Evolutionary conservation across 2,113 vertebrate genomes (phyloP), one percentile per base, ranked within the genome.

Genomic region (Archilochus colubris): DNA sequence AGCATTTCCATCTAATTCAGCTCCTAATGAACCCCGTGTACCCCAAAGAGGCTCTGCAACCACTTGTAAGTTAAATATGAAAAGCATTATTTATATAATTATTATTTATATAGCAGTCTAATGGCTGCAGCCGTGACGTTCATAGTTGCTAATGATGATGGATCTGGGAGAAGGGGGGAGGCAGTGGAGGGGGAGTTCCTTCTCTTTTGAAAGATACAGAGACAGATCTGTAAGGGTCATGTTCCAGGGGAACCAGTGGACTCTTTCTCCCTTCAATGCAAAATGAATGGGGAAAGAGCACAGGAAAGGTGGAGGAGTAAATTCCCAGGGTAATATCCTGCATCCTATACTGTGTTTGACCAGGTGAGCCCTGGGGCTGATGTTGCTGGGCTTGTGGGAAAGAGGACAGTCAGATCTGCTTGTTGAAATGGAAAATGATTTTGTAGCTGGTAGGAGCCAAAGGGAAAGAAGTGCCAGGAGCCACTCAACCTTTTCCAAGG

Each of bases 51-150:
- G 76, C 54, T 96, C 89, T 24, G 74, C 92, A 97, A 87, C 96
- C 83, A 91, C 95, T 97, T 93, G 55, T 97, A 98, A 98, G 97
- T 98, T 98, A 97, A 98, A 98, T 98, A 98, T 97, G 97, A 98
- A 98, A 97, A 98, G 97, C 93, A 95, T 97, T 98, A 97, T 97
- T 98, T 98, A 96, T 97, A 38, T 38, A 38, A 38, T 38, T 38
- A 38, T 38, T 98, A 97, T 97, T 98, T 98, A 96, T 97, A 92
- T 93, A 96, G 96, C 91, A 95, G 95, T 93, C 95, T 96, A 97
- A 97, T 72, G 83, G 93, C 94, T 96, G 88, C n/a, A 51, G 87
- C 88, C 93, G 93, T 96, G 96, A 97, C 78, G 11, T 97, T 98
- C 97, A 97, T 94, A 84, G 96, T 97, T 59, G 33, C 94, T 98